Base-by-base conservation (phyloP, 2,797 vertebrate genomes). In the Poecilia gillii region DNA sequence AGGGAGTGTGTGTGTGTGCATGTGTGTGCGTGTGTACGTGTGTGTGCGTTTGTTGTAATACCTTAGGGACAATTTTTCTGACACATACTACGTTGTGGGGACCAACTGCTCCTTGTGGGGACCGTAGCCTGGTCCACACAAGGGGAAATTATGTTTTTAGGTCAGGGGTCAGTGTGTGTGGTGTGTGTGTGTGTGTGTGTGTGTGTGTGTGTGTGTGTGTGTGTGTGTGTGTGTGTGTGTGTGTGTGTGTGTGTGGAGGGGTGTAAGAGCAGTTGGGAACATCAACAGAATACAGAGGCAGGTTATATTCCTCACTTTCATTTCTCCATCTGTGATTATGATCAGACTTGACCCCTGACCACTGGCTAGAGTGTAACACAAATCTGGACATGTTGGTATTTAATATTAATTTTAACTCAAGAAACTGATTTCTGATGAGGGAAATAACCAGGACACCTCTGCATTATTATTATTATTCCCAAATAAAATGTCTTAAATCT, bases 261-360 rank as follows among this genome's bases (percentile, higher is more conserved):
- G 46, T 80, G 18, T 96, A 95, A 95, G 95, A 96, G 96, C 96
- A 97, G 96, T 96, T 96, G 94, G 96, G 97, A 96, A 97, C 96
- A 98, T 97, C 96, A 97, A 96, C 96, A 96, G 95, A 97, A 95
- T 95, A 91, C 95, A 96, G 68, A 90, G 84, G 72, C 88, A 59
- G 12, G n/a, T 14, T 59, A 14, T 59, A 31, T 14, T 28, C 55
- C 9, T 13, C n/a, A 13, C n/a, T 59, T 28, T 59, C 36, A 66
- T 77, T 78, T 81, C 76, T 84, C 96, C 96, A 96, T 97, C 97
- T 94, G 93, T 95, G 96, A 96, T 95, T 78, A 74, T 49, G 31
- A 11, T 73, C 45, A 46, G 28, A 28, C 16, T 3, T 43, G 20
- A 23, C 49, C 49, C 49, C 20, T 20, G 6, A 8, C 49, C 49